Conservation (phyloP, 2,113 vertebrate species). For the Ardeotis arabs region DNA sequence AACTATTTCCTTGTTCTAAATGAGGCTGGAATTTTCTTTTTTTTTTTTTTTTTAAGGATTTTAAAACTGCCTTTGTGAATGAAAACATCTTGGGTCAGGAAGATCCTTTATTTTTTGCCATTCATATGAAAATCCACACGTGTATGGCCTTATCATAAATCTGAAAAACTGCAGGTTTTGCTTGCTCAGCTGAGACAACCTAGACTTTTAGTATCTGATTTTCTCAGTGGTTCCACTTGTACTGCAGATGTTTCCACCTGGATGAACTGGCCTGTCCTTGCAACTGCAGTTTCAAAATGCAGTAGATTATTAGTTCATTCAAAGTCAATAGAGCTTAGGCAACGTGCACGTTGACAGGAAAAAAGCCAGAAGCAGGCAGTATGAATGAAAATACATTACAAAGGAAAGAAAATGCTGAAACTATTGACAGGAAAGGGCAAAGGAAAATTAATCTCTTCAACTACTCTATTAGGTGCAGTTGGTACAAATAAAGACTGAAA, state of each 20-base stretch:
- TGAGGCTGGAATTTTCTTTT: neutral
- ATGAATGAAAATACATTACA: neutral
- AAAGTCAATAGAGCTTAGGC: neutral
- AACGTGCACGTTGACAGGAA: neutral
- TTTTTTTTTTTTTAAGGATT: neutral
- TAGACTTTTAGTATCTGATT: neutral
- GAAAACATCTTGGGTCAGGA: neutral
- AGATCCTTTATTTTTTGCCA: rapidly evolving
- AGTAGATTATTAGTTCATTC: neutral
- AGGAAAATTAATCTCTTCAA: neutral
- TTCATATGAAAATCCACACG: neutral
- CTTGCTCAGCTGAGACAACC: neutral
- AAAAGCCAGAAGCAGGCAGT: neutral
- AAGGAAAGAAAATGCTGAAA: neutral
- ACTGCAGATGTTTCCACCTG: neutral
- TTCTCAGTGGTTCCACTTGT: neutral
- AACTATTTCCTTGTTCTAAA: neutral
- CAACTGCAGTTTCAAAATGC: neutral
- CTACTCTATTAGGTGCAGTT: neutral
- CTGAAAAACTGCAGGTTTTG: neutral
- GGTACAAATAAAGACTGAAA: neutral
- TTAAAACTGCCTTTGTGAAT: neutral
- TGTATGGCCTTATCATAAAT: neutral
- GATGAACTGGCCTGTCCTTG: neutral
- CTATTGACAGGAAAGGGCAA: neutral